These are phyloP conservation scores for Tiaroga cobitis DNA, from an alignment of 2,797 vertebrate species.

Conservation along the genomic window DNA sequence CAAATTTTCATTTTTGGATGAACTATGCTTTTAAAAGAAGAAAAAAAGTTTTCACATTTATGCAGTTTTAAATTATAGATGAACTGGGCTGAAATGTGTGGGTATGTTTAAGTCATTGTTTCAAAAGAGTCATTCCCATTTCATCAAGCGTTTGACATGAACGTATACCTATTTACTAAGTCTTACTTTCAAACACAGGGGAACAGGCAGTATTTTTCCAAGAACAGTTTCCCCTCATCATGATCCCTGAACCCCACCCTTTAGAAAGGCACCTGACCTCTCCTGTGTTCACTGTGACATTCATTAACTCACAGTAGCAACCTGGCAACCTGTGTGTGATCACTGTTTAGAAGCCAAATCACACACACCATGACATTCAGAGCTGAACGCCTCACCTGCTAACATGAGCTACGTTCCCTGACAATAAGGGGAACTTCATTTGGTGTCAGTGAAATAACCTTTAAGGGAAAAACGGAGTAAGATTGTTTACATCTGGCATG, in stretches of 20 bases:
- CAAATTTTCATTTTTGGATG: not conserved
- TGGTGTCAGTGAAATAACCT: slow-evolving; percentile 36
- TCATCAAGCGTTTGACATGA: not conserved
- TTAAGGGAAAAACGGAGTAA: slow-evolving; percentile 35
- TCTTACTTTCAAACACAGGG: not conserved
- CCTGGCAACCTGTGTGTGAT: slow-evolving; percentile 46
- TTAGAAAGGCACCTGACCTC: slow-evolving; percentile 36
- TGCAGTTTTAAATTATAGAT: not conserved
- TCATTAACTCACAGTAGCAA: slow-evolving; percentile 48
- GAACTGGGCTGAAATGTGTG: not conserved
- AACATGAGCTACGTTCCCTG: slow-evolving; percentile 18
- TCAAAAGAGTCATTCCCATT: not conserved
- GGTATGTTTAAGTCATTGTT: not conserved
- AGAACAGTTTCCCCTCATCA: not conserved
- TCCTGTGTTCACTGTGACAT: slow-evolving; percentile 32
- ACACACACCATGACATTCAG: slow-evolving; percentile 42
- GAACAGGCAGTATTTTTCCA: slow-evolving; percentile 27
- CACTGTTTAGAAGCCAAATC: slow-evolving; percentile 37
- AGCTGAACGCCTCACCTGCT: slow-evolving; percentile 31
- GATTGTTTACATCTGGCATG: slow-evolving; percentile 45
- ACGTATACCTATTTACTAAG: slow-evolving; percentile 7
- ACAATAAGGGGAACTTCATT: slow-evolving; percentile 15
- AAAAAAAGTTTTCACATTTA: slow-evolving; percentile 1
- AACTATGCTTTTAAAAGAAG: not conserved
- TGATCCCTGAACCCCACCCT: slow-evolving; percentile 40